Conservation (phyloP, 2,797 vertebrate species). For the Rhynchonycteris naso region DNA sequence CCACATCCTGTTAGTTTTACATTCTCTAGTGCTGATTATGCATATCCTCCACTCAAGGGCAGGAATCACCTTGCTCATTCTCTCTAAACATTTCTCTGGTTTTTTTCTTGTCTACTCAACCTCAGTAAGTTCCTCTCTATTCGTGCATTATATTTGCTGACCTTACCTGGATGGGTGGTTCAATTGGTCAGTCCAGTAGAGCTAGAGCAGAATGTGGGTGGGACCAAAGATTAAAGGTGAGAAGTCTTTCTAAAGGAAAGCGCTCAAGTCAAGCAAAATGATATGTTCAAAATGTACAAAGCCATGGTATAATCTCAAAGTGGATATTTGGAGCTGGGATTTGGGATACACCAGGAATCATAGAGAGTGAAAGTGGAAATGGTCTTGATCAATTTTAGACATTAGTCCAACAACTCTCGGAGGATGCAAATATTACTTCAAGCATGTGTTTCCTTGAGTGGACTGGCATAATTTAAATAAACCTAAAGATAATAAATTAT, state of each 20-base stretch:
- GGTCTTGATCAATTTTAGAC: background rate
- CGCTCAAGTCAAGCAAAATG: background rate
- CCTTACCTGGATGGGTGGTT: background rate
- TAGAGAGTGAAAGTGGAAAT: background rate
- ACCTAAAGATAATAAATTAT: background rate
- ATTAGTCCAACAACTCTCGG: background rate
- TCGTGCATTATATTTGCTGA: background rate
- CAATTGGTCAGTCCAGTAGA: background rate
- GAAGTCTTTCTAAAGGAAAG: background rate
- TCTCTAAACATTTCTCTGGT: background rate
- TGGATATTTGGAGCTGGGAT: background rate
- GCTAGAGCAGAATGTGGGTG: background rate
- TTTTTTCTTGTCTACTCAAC: background rate
- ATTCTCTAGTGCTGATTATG: background rate
- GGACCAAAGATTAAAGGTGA: background rate
- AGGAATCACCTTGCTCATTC: background rate
- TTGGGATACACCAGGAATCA: slow-evolving; percentile 5
- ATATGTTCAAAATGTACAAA: background rate
- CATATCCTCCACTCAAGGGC: background rate
- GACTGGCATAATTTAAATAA: background rate
- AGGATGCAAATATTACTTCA: background rate
- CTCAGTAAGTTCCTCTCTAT: background rate
- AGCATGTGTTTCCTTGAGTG: background rate
- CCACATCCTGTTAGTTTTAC: background rate
- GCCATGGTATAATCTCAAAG: background rate